Evolutionary conservation across 2,888 invertebrate species (phyloP).

Genomic region (Eupeodes luniger): DNA sequence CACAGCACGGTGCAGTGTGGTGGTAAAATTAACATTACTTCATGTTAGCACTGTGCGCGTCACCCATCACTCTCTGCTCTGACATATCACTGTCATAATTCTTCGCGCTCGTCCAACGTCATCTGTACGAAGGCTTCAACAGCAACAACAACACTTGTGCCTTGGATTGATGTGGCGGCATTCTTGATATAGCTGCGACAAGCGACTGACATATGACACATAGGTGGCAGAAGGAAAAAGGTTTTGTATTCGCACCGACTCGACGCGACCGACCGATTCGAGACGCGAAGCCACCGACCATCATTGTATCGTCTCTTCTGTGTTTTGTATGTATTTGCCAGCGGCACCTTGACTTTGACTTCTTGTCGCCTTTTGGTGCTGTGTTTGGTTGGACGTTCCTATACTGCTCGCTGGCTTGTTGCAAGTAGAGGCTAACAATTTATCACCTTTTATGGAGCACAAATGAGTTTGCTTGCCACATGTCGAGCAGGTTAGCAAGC

Average conservation of each 20-base stretch:
- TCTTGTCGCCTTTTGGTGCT: conserved; percentile 56
- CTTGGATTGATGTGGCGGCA: conserved; percentile 61
- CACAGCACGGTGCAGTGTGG: not conserved
- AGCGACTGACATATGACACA: conserved; percentile 72
- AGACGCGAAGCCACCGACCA: not conserved
- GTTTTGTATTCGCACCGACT: conserved; percentile 5
- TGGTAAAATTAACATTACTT: conserved; percentile 52
- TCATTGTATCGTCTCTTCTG: conserved; percentile 23
- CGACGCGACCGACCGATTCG: not conserved
- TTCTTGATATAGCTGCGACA: conserved; percentile 70
- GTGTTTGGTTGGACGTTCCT: conserved; percentile 2
- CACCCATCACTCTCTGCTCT: conserved; percentile 61
- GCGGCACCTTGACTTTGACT: conserved; percentile 70
- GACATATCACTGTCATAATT: conserved; percentile 76
- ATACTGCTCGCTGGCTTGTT: conserved; percentile 21
- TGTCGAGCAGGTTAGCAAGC: conserved; percentile 52
- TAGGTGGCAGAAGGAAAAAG: conserved; percentile 58
- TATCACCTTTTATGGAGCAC: conserved; percentile 75
- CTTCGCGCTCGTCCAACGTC: conserved; percentile 57
- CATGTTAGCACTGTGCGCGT: conserved; percentile 53
- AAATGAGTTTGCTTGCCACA: conserved; percentile 70
- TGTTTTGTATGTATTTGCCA: conserved; percentile 19
- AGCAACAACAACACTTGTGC: conserved; percentile 29
- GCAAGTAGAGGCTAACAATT: conserved; percentile 69
- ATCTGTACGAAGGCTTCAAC: conserved; percentile 8